A percentile compares a stretch with the other conserved stretches of the same genome.
These are phyloP conservation scores for Lacerta viridis DNA, from an alignment of 2,797 vertebrate species.

Conservation along the genomic window DNA sequence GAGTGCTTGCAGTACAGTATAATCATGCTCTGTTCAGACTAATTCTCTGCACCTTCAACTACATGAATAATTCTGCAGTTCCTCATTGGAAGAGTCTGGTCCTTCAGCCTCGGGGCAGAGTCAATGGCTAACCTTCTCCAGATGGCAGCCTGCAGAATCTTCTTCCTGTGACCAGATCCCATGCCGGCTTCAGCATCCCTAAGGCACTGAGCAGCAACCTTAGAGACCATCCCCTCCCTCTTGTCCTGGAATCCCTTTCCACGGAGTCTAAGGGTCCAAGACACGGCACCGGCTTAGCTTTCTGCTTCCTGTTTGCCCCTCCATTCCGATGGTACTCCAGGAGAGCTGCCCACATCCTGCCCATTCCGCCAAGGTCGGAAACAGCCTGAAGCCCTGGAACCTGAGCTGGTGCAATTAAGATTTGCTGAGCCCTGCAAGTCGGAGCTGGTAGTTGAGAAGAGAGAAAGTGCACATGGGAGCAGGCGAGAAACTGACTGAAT, in stretches of 20 bases:
- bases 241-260: background rate
- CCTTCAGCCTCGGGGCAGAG: no score
- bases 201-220: no score
- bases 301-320: background rate
- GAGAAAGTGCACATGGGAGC: slow-evolving; percentile 32
- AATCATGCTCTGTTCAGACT: no score
- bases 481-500: slow-evolving; percentile 62
- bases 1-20: no score
- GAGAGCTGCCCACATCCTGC: background rate
- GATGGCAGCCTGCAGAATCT: no score
- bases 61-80: no score
- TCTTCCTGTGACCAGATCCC: no score
- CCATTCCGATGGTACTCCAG: slow-evolving; percentile 63
- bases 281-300: background rate
- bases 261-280: background rate
- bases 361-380: slow-evolving; percentile 60
- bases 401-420: slow-evolving; percentile 65
- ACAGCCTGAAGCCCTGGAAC: slow-evolving; percentile 31
- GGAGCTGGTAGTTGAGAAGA: slow-evolving; percentile 44
- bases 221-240: background rate
- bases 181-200: no score
- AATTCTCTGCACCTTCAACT: no score
- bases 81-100: no score
- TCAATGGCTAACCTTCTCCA: no score
- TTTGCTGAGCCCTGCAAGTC: slow-evolving; percentile 51